Conservation (phyloP, 64 coral and sea anemone species). For the Montipora foliosa region DNA sequence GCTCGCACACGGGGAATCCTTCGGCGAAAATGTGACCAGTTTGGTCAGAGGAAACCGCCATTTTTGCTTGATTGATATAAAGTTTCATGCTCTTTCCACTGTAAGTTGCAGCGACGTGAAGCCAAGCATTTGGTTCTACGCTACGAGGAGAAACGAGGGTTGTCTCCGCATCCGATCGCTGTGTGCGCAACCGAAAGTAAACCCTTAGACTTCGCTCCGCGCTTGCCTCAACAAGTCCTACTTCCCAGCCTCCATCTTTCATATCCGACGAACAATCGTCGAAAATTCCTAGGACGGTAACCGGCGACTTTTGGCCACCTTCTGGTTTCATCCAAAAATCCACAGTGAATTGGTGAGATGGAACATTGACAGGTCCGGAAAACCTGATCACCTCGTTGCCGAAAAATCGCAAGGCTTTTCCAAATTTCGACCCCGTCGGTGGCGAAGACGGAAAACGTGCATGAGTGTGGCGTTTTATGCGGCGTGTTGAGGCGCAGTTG, state of each 20-base stretch:
- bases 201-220: conserved; percentile 75
- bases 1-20: conserved; percentile 73
- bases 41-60: conserved; percentile 81
- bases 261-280: conserved; percentile 79
- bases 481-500: conserved; percentile 57
- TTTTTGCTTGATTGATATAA: conserved; percentile 96
- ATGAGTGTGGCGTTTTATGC: conserved; percentile 86
- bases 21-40: conserved; percentile 89
- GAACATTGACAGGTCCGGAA: conserved; percentile 43
- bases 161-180: conserved; percentile 70
- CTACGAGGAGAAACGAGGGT: conserved; percentile 78
- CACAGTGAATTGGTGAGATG: conserved; percentile 85
- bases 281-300: conserved; percentile 71
- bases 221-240: conserved; percentile 74
- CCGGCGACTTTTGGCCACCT: conserved; percentile 91
- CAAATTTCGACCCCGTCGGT: conserved; percentile 79
- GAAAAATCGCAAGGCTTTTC: conserved; percentile 85
- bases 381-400: conserved; percentile 79
- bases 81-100: conserved; percentile 90
- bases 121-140: conserved; percentile 82
- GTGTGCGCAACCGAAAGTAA: conserved; percentile 84
- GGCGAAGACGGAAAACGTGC: conserved; percentile 69
- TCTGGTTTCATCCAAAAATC: conserved; percentile 98
- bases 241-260: conserved; percentile 88
- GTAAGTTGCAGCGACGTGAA: conserved; percentile 94